Evolutionary conservation across 35 echinoderm and acorn worm species (phyloP).

Genomic region (Eucidaris tribuloides): DNA sequence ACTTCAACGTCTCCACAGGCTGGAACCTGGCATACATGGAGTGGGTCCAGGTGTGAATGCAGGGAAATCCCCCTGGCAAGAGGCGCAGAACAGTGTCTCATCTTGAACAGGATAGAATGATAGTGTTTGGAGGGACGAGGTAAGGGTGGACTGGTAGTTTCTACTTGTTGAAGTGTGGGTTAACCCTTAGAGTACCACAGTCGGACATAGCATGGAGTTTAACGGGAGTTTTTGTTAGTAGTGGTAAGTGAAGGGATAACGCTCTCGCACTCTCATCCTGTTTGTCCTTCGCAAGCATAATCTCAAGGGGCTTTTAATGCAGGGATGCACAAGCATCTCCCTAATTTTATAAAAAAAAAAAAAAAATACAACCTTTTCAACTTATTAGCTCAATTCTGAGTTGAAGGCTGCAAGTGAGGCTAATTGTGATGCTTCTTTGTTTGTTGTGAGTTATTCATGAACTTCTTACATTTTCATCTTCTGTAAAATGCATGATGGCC

Average conservation of each 20-base stretch:
- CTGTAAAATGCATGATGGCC: too few species aligned
- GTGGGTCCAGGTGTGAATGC: slow-evolving; percentile 73
- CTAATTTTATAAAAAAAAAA: too few species aligned
- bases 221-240: too few species aligned
- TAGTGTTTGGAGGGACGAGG: slow-evolving; percentile 97
- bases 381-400: too few species aligned
- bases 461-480: too few species aligned
- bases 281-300: not conserved
- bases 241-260: not conserved
- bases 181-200: not conserved
- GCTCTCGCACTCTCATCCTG: not conserved
- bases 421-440: too few species aligned
- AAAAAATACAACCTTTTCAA: too few species aligned
- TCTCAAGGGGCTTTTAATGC: not conserved
- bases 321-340: not conserved
- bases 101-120: slow-evolving; percentile 67
- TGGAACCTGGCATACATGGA: slow-evolving; percentile 68
- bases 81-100: slow-evolving; percentile 82
- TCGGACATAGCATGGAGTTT: too few species aligned
- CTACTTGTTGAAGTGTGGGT: not conserved
- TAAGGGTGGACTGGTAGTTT: not conserved
- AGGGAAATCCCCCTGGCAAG: slow-evolving; percentile 42
- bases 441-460: too few species aligned
- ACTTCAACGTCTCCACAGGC: slow-evolving; percentile 80
- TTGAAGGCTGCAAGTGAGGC: too few species aligned